A percentile compares a stretch with the other conserved stretches of the same genome.
These are phyloP conservation scores for Spisula subtruncata DNA, from an alignment of 2,888 invertebrate genomes.

Conservation along the genomic window DNA sequence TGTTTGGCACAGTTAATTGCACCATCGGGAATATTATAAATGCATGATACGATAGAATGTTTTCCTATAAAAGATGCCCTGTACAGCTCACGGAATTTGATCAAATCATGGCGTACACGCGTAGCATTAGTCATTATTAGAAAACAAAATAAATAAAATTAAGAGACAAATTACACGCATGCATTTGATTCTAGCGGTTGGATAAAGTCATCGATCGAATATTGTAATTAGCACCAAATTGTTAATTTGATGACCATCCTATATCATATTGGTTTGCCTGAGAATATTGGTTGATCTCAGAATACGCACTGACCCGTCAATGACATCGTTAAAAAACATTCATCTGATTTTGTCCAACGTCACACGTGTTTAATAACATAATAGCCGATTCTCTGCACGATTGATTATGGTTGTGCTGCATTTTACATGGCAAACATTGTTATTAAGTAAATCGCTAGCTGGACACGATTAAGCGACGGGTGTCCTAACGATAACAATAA, in stretches of 20 bases:
- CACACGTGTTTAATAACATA: not conserved
- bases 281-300: not conserved
- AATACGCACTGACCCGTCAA: not conserved
- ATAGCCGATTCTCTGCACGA: not conserved
- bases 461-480: too few relatives aligned
- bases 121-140: not conserved
- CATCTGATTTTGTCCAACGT: not conserved
- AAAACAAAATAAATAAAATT: not conserved
- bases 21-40: not conserved
- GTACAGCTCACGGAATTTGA: not conserved
- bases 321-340: too few relatives aligned
- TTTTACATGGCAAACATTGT: not conserved
- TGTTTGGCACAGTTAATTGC: not conserved
- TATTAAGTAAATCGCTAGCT: conserved; percentile 10
- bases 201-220: not conserved
- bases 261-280: too few relatives aligned
- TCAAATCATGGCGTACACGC: not conserved
- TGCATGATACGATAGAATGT: not conserved
- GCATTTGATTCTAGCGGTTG: not conserved
- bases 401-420: not conserved
- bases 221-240: conserved; percentile 1
- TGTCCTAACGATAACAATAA: not conserved
- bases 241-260: not conserved
- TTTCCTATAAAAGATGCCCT: not conserved
- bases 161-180: not conserved